Evolutionary conservation across 2,113 vertebrate species (phyloP), one percentile per base, ranked within the genome.

Genomic region (Vulpes vulpes): DNA sequence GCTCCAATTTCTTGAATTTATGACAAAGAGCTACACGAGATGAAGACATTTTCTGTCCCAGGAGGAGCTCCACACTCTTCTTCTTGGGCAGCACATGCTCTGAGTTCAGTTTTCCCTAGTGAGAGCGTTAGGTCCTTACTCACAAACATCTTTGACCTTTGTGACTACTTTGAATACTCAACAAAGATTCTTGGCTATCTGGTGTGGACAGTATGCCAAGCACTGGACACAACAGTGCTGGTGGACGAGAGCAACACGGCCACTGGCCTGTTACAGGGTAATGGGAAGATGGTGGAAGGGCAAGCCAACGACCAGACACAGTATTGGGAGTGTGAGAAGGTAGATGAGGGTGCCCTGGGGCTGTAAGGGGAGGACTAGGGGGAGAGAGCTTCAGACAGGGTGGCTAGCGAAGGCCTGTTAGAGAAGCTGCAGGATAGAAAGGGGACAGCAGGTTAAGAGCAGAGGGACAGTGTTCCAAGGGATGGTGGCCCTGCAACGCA

Each of bases 171-270:
- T 60, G 64, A 55, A 60, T 49, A 43, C 23, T 27, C 19, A 27
- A 8, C 25, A 69, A 27, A 25, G 19, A 14, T 53, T 17, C 79
- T 3, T 53, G 53, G 81, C n/a, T 43, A 0, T n/a, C 71, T 62
- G 53, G 53, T 43, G 1, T 17, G 0, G 32, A 3, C 55, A 15
- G 43, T 32, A 1, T 0, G 43, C 53, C 80, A 51, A 64, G 43
- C 2, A 9, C 5, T 43, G 55, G 88, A 49, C 57, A 51, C 15
- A 1, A 1, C 8, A 1, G 65, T 0, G 2, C 17, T 59, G 53
- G n/a, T 4, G 8, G 51, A 5, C 0, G 5, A 43, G 83, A 43
- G 23, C 2, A 32, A 19, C 0, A 2, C 2, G 81, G 60, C 43
- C 5, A 1, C 14, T 51, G 3, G 16, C 71, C 65, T 2, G 1